Evolutionary conservation across 2,888 invertebrate genomes (phyloP), one percentile per base, ranked within the genome.

Genomic region (Ceratothoa steindachneri): DNA sequence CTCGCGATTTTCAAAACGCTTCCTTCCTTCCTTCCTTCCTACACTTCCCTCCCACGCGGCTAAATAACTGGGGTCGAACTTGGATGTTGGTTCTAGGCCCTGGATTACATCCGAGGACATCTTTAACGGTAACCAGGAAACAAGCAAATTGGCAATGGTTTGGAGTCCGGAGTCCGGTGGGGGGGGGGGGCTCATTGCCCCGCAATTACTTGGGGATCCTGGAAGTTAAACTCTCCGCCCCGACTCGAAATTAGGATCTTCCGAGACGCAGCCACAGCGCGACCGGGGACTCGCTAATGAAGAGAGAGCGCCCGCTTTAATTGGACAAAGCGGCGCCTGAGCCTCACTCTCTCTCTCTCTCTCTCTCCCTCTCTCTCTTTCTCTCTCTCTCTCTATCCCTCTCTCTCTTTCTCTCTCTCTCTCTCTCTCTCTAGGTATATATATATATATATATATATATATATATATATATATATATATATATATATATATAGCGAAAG

Each of bases 281-380:
- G 67, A 19, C 30, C 30, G 75, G 75, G 72, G 69, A 69, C 72
- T 75, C 75, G 72, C 69, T 75, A 75, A 75, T 75, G 75, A 75
- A 75, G 75, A 75, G 75, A 30, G 68, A 41, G 67, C 75, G 75
- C 75, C 68, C 68, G 69, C 72, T 65, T 72, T 75, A 75, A 75
- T 75, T 75, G 72, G 75, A 67, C 72, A 72, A 75, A 72, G 75
- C 72, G 71, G 67, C 74, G 31, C 24, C 30, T 3, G n/a, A n/a
- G 15, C 31, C 19, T 31, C 31, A 9, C 19, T 30, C 1, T 19
- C 19, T 2, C 24, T 19, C 22, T 67, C 9, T 30, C 22, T 5
- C 19, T 12, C n/a, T 31, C 3, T 67, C 27, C 5, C 30, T 67
- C 30, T 15, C 24, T 30, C 31, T 30, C 30, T 29, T 30, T 29